Conservation (phyloP, 35 echinoderm and acorn worm species). For the Eucidaris tribuloides region DNA sequence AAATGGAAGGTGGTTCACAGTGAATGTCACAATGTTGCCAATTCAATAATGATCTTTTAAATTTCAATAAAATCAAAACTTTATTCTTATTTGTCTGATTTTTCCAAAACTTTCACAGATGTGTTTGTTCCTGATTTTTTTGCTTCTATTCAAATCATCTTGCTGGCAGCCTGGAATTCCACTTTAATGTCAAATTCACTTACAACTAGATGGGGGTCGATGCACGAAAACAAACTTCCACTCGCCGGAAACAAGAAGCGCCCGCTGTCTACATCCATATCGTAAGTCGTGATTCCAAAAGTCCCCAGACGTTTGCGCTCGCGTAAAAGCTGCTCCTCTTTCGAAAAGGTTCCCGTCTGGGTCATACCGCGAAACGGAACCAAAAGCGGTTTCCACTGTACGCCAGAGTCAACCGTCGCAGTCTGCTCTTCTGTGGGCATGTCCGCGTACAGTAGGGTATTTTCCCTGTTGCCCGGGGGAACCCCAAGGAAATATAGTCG, state of each 20-base stretch:
- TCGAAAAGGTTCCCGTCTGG: conserved; percentile 67
- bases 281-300: conserved; percentile 93
- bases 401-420: not conserved
- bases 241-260: conserved; percentile 86
- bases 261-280: conserved; percentile 62
- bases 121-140: no score
- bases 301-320: conserved; percentile 89
- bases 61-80: no score
- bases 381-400: conserved; percentile 84
- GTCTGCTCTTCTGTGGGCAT: not conserved
- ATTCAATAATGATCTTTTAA: no score
- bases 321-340: conserved; percentile 86
- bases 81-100: no score
- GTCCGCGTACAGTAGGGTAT: conserved; percentile 85
- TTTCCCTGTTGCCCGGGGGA: conserved; percentile 81
- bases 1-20: no score
- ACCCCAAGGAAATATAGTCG: conserved; percentile 90
- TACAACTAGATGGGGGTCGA: conserved; percentile 69
- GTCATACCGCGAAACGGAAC: conserved; percentile 76
- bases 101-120: no score
- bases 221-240: conserved; percentile 85
- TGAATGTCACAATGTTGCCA: no score
- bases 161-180: no score
- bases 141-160: no score
- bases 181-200: no score